phyloP scores from a whole-genome alignment of 1,140 invertebrate species.

The Tigriopus japonicus region DNA sequence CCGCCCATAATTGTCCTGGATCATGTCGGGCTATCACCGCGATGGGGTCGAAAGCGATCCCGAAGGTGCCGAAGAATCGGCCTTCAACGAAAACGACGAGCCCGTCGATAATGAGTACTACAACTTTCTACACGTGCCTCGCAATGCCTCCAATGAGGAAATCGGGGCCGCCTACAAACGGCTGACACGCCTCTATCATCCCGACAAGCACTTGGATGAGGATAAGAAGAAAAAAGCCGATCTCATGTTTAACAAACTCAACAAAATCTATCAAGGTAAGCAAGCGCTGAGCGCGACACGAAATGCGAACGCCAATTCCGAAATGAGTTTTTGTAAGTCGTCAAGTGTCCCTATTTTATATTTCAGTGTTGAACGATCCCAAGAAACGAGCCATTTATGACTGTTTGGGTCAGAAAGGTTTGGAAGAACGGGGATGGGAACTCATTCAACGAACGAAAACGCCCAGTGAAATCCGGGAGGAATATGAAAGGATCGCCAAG shows the following conservation, averaged over 20 bases:
- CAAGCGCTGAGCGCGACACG: too few relatives aligned
- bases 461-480: constrained; percentile 77
- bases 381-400: constrained; percentile 62
- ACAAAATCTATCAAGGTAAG: constrained; percentile 76
- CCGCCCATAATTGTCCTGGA: too few relatives aligned
- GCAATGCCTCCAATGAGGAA: constrained; percentile 10
- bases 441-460: constrained; percentile 71
- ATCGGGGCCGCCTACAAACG: constrained; percentile 40
- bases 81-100: too few relatives aligned
- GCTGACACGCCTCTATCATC: constrained; percentile 76
- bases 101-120: constrained; percentile 8
- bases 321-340: not conserved
- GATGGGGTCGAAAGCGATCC: too few relatives aligned
- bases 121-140: constrained; percentile 11
- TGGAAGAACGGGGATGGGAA: constrained; percentile 70
- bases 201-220: constrained; percentile 73
- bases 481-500: constrained; percentile 63
- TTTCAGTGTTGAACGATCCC: constrained; percentile 38
- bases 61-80: too few relatives aligned
- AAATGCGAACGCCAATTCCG: not conserved
- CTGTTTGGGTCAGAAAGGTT: constrained; percentile 49
- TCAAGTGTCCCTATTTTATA: not conserved
- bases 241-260: constrained; percentile 70
- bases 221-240: constrained; percentile 67
- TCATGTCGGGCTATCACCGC: too few relatives aligned